Evolutionary conservation across 1,140 invertebrate species (phyloP), one percentile per base, ranked within the genome.

Genomic region (Thaumetopoea pityocampa): DNA sequence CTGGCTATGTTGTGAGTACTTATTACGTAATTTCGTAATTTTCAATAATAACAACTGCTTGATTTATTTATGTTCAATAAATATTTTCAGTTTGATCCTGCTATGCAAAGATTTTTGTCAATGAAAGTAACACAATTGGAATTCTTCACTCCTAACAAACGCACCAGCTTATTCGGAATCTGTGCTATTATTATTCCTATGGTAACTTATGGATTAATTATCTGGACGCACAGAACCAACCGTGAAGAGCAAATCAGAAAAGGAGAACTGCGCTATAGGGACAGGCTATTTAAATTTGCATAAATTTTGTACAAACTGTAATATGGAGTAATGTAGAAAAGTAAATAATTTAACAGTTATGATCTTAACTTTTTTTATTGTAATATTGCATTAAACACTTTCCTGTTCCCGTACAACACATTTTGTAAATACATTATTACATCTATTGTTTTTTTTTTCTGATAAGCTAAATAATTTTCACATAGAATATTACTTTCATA

Each of bases 11-110:
- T 55, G 79, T 84, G 48, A 67, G 79, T 79, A 45, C 22, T 58
- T 44, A 76, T 80, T 79, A 79, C 72, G 71, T 81, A 81, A 81
- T 81, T 67, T 54, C 54, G 32, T 54, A 16, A 11, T 27, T 36
- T 41, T 55, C 3, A 16, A 6, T 27, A 36, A 26, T 17, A 36
- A 36, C 34, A 36, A 26, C 24, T 7, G 14, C 8, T 22, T 15
- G 19, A 8, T 9, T 16, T 3, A 8, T 7, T 23, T 27, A 35
- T 6, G 29, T 56, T 82, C 69, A 67, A 73, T 10, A 17, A 8
- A 16, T 41, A 55, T 82, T 87, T 88, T 26, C 67, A 96, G 94
- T 91, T 94, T 70, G 94, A 96, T 80, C 74, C 89, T 27, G 90
- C 88, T 10, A 53, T 95, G 7, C 88, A 93, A 57, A 88, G 92